A percentile compares a stretch with the other conserved stretches of the same genome.
phyloP scores from a whole-genome alignment of 2,113 vertebrate species.

The Aplodontia rufa region DNA sequence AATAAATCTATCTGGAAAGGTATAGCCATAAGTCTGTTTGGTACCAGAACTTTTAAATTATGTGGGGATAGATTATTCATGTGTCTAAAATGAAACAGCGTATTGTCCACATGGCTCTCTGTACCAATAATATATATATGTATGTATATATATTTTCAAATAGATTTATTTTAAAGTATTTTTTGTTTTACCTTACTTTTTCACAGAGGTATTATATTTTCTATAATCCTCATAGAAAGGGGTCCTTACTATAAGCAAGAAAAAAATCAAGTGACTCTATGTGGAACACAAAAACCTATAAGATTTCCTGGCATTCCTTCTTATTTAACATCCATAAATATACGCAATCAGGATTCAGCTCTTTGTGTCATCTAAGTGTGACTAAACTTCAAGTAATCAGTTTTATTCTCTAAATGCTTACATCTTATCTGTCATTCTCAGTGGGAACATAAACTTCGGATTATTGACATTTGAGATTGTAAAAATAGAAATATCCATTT shows the following conservation, averaged over 20 bases:
- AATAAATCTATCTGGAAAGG: not conserved
- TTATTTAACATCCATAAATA: not conserved
- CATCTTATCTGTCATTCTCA: not conserved
- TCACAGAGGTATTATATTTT: not conserved
- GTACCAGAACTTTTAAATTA: not conserved
- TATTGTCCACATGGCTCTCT: not conserved
- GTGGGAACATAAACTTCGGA: not conserved
- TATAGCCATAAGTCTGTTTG: not conserved
- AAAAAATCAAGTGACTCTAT: not conserved
- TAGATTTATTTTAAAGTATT: too few relatives aligned
- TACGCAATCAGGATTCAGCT: not conserved
- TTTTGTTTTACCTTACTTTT: not conserved
- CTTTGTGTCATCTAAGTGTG: slow-evolving; percentile 9
- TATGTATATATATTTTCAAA: not conserved
- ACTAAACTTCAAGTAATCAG: not conserved
- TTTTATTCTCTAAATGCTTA: not conserved
- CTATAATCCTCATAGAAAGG: not conserved
- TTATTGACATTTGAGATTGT: not conserved
- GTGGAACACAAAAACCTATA: not conserved
- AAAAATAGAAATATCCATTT: not conserved
- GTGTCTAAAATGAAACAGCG: not conserved
- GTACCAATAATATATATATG: not conserved
- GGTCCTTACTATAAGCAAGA: not conserved
- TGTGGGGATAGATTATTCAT: not conserved
- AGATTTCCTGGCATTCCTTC: not conserved